Conservation (phyloP, 2,888 invertebrate species). For the Stomorhina lunata region DNA sequence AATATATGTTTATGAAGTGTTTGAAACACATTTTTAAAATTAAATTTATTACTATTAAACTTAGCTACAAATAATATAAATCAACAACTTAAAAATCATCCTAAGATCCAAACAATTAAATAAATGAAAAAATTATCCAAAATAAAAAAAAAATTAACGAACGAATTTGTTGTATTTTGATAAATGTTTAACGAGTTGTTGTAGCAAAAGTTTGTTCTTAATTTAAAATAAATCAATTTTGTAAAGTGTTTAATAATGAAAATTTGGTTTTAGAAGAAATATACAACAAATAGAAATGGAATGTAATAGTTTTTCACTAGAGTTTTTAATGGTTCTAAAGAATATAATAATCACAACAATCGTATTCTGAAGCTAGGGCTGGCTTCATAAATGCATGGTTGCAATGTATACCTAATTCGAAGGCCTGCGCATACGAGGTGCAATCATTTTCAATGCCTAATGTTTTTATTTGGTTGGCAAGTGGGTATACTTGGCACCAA, state of each 20-base stretch:
- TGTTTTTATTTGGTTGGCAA: too few species aligned
- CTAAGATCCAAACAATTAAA: not conserved
- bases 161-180: constrained; percentile 4
- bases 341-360: not conserved
- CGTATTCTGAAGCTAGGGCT: too few species aligned
- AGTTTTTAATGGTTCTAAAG: not conserved
- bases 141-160: not conserved
- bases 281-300: constrained; percentile 44
- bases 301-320: not conserved
- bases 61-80: constrained; percentile 39
- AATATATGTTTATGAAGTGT: constrained; percentile 39
- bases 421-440: too few species aligned
- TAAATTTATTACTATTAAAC: constrained; percentile 46
- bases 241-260: constrained; percentile 10
- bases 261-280: constrained; percentile 24
- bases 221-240: constrained; percentile 19
- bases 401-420: too few species aligned
- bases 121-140: not conserved
- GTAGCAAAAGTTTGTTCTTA: not conserved
- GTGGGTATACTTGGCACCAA: too few species aligned
- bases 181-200: not conserved
- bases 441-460: too few species aligned
- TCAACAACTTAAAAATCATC: constrained; percentile 24
- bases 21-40: constrained; percentile 37
- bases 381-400: too few species aligned